These are phyloP conservation scores for Argyrosomus japonicus DNA, from an alignment of 2,113 vertebrate species.

Conservation along the genomic window DNA sequence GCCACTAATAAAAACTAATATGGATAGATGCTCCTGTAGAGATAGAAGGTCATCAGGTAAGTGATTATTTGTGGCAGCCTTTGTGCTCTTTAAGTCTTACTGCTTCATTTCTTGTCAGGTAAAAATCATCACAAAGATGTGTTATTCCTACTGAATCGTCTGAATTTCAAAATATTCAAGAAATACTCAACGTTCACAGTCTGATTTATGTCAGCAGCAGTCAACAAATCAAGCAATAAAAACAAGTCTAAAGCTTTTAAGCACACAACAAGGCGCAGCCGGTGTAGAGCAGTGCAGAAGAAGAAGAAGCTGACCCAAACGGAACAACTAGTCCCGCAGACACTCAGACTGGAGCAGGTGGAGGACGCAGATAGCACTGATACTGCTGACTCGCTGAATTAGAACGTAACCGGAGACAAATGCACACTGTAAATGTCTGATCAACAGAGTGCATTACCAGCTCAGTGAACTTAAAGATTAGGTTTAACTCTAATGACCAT, in stretches of 20 bases:
- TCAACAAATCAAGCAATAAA: neutral
- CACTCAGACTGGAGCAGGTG: constrained; percentile 18
- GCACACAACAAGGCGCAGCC: neutral
- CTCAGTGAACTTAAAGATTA: constrained; percentile 32
- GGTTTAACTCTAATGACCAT: constrained; percentile 42
- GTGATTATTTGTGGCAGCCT: too few species aligned
- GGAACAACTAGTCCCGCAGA: constrained; percentile 4
- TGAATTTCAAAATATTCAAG: neutral
- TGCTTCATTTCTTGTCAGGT: neutral
- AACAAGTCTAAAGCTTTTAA: neutral
- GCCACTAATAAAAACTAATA: neutral
- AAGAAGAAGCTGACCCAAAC: constrained; percentile 11
- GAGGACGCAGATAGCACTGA: constrained; percentile 27
- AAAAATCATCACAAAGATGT: neutral
- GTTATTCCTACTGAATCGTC: too few species aligned
- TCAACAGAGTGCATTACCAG: constrained; percentile 41
- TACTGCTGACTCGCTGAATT: constrained; percentile 39
- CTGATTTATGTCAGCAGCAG: constrained; percentile 6
- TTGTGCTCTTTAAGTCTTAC: neutral
- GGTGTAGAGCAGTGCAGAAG: neutral
- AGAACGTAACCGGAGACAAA: constrained; percentile 18
- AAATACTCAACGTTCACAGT: too few species aligned
- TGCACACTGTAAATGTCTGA: constrained; percentile 41
- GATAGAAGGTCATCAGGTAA: too few species aligned
- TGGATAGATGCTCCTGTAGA: too few species aligned